These are phyloP conservation scores for Cotesia glomerata DNA, from an alignment of 1,140 invertebrate species.

Conservation along the genomic window DNA sequence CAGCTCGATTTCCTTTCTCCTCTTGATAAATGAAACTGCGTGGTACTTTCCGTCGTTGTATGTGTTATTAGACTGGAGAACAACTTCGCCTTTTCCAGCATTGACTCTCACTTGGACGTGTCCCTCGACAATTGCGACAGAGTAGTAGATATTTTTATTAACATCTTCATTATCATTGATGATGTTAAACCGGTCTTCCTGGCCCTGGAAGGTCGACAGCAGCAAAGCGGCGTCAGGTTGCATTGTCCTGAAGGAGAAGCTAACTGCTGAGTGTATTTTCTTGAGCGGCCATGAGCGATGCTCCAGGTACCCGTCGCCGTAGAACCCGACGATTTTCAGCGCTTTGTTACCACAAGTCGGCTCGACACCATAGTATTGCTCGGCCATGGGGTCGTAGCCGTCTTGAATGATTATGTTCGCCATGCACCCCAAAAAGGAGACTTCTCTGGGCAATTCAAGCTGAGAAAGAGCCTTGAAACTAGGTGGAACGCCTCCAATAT, in stretches of 20 bases:
- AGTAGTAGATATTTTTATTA: slow-evolving; percentile 70
- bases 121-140: slow-evolving; percentile 70
- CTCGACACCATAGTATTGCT: slow-evolving; percentile 78
- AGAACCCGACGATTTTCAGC: slow-evolving; percentile 73
- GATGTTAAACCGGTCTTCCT: slow-evolving; percentile 51
- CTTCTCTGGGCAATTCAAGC: slow-evolving; percentile 58
- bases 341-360: slow-evolving; percentile 73
- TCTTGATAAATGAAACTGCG: slow-evolving; percentile 66
- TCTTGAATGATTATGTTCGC: slow-evolving; percentile 78
- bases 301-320: slow-evolving; percentile 81
- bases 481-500: slow-evolving; percentile 82
- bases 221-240: slow-evolving; percentile 75
- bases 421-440: slow-evolving; percentile 82
- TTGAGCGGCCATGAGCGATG: slow-evolving; percentile 71
- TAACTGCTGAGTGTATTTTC: slow-evolving; percentile 70
- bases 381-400: slow-evolving; percentile 68
- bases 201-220: slow-evolving; percentile 72
- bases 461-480: slow-evolving; percentile 60
- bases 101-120: slow-evolving; percentile 72
- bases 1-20: slow-evolving; percentile 64
- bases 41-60: slow-evolving; percentile 73
- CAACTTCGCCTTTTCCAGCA: slow-evolving; percentile 71
- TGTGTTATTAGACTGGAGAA: slow-evolving; percentile 67
- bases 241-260: slow-evolving; percentile 80
- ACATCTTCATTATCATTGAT: slow-evolving; percentile 40